Evolutionary conservation across 2,888 invertebrate genomes (phyloP), one percentile per base, ranked within the genome.

Genomic region (Pilophorus perplexus): DNA sequence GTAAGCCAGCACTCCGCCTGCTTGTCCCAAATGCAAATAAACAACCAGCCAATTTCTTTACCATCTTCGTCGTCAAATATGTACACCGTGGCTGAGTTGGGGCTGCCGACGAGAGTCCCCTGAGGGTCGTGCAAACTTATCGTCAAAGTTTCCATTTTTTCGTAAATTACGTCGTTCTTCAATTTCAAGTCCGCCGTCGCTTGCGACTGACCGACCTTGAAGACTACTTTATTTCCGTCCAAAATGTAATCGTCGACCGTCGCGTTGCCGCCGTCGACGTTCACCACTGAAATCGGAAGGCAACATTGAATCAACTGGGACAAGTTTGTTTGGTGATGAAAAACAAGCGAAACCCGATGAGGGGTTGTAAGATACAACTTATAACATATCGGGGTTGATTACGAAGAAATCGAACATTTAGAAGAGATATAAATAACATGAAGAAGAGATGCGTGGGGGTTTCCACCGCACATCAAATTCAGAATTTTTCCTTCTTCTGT

Each of bases 61-160:
- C 64, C 64, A 23, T 55, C 57, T 40, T 68, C 68, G 16, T 68
- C 57, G 37, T 65, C 68, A 25, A 65, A 65, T 37, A 65, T 65
- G 28, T 54, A 55, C 18, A 57, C 22, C 2, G 44, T 55, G 14
- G 55, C 46, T 1, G 44, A n/a, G 18, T 12, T 22, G 16, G 68
- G 60, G 12, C 22, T 60, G 10, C 37, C 60, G 8, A 68, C n/a
- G 6, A 52, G 42, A 23, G 40, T 23, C n/a, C 62, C 62, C 18
- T 66, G 25, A 2, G 68, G 54, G 6, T 68, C 23, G 3, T 16
- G 14, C 48, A 68, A 20, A 12, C 18, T 25, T 3, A 68, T 10
- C 16, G 37, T 22, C 8, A 68, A 16, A 25, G 52, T 42, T 50
- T 68, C 68, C 46, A 57, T 27, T 16, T 52, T 50, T 27, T 68